phyloP scores from a whole-genome alignment of 2,888 invertebrate species.

The Dryadula phaetusa region DNA sequence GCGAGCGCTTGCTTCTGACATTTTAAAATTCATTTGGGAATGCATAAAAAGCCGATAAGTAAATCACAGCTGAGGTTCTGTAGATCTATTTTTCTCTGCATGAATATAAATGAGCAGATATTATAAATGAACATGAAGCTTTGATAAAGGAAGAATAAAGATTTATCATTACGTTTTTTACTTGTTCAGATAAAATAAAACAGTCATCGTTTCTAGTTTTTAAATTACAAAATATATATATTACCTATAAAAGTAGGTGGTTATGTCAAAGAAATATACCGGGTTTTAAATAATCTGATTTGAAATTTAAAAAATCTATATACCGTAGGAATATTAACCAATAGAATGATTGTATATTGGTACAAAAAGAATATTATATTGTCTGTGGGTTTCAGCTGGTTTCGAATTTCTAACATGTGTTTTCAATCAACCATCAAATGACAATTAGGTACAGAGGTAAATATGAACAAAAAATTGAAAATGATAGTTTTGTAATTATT shows the following conservation, averaged over 20 bases:
- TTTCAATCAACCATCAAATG: too few species aligned
- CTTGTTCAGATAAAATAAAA: not conserved
- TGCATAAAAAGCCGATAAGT: slow-evolving; percentile 32
- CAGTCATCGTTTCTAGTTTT: not conserved
- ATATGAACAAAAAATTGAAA: not conserved
- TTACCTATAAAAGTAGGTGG: too few species aligned
- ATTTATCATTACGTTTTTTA: slow-evolving; percentile 14
- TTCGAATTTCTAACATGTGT: too few species aligned
- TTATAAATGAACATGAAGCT: slow-evolving; percentile 23
- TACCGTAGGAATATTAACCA: too few species aligned
- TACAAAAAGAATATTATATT: too few species aligned
- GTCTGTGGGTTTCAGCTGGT: too few species aligned
- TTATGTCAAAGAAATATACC: too few species aligned
- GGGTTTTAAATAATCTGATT: too few species aligned
- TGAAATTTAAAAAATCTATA: too few species aligned
- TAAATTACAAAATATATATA: too few species aligned
- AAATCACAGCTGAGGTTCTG: slow-evolving; percentile 27
- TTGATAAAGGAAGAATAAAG: slow-evolving; percentile 17
- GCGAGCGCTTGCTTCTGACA: slow-evolving; percentile 32
- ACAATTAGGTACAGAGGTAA: not conserved
- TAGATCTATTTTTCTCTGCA: slow-evolving; percentile 26
- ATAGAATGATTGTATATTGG: too few species aligned
- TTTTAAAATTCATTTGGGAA: slow-evolving; percentile 33
- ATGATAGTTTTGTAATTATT: not conserved
- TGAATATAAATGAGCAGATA: slow-evolving; percentile 27